phyloP scores from a whole-genome alignment of 2,888 invertebrate species.

The Eugnorisma glareosa region DNA sequence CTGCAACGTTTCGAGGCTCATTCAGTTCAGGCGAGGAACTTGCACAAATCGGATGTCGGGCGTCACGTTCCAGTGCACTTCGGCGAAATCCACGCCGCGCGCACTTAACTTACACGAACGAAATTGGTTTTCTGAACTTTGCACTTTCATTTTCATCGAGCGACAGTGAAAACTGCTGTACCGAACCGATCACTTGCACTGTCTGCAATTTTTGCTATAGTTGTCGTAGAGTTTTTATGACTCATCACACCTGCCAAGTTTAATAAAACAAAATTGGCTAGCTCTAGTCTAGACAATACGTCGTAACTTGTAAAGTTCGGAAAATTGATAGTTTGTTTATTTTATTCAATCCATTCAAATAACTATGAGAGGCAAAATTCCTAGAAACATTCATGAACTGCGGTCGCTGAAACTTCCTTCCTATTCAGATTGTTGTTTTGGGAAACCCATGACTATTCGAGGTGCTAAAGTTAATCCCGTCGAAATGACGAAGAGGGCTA shows the following conservation, averaged over 20 bases:
- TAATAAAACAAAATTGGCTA: constrained; percentile 9
- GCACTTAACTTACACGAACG: constrained; percentile 68
- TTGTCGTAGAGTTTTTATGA: constrained; percentile 10
- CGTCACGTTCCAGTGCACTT: constrained; percentile 83
- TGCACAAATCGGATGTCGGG: constrained; percentile 80
- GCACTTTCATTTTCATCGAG: constrained; percentile 76
- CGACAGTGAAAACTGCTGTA: constrained; percentile 64
- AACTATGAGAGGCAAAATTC: not conserved
- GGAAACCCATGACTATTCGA: constrained; percentile 17
- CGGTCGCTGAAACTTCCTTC: constrained; percentile 23
- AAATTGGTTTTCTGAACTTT: constrained; percentile 74
- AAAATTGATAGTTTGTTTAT: not conserved
- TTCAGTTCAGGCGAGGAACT: constrained; percentile 78
- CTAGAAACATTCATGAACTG: not conserved
- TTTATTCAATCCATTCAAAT: not conserved
- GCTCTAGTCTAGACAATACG: constrained; percentile 7
- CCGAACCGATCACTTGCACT: constrained; percentile 59
- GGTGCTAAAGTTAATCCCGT: not conserved
- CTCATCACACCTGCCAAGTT: constrained; percentile 14
- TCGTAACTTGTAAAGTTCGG: constrained; percentile 11
- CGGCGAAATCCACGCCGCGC: constrained; percentile 76
- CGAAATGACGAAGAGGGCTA: not conserved
- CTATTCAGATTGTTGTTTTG: constrained; percentile 12
- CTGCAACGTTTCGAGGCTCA: constrained; percentile 65
- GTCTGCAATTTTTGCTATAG: constrained; percentile 36